Evolutionary conservation across 64 coral and sea anemone genomes (phyloP), one percentile per base, ranked within the genome.

Genomic region (Dendrophyllia cribrosa): DNA sequence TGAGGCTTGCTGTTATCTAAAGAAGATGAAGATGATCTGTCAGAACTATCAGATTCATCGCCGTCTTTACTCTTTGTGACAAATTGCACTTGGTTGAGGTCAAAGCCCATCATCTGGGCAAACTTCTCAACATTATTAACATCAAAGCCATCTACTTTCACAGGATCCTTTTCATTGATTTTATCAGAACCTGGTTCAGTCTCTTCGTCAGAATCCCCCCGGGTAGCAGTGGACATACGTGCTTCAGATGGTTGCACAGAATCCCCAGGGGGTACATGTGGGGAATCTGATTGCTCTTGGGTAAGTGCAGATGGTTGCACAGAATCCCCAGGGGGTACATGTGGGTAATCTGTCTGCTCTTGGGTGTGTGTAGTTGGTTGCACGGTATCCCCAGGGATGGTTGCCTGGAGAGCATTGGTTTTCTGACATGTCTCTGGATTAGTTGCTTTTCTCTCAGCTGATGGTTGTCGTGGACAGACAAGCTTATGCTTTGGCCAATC

Each of bases 401-500:
- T 50, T 4, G 44, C 19, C 63, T 19, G 43, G 13, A 9, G n/a
- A 48, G 19, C 10, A 62, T 68, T 70, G 46, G 62, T 43, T 22
- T 21, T 12, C 8, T 45, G 43, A 62, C n/a, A 21, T 12, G 56
- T 74, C 15, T 1, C 58, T 44, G 52, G 24, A 50, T 43, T 43
- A 53, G 58, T 22, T 86, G 14, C 58, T 52, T 77, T 71, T 10
- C 19, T 66, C 64, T 55, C 63, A 14, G 76, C 19, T 8, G 60
- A 47, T 26, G 77, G 13, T 52, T 66, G 53, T 74, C 58, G 82
- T 47, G 25, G 83, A 50, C 97, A 98, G 9, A 62, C 2, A 53
- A 49, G 92, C 67, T 96, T 98, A 53, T 98, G 97, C 43, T 90
- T 72, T 5, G 83, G 70, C 91, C 94, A 93, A 69, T 98, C 90